Conservation (phyloP, 2,888 invertebrate genomes). For the Orthosia incerta region DNA sequence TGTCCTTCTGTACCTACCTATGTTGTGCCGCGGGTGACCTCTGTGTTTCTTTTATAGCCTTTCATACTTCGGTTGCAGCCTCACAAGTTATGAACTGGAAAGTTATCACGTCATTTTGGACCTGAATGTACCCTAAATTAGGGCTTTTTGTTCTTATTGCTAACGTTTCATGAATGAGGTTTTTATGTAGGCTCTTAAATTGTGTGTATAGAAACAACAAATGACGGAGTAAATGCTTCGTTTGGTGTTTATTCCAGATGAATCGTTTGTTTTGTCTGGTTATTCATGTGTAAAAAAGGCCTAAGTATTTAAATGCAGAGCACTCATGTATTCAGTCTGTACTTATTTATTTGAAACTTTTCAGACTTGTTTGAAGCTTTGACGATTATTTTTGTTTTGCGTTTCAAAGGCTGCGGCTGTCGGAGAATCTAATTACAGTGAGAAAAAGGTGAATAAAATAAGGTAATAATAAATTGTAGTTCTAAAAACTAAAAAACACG, state of each 20-base stretch:
- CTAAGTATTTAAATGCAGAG: conserved; percentile 5
- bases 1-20: neutral
- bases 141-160: conserved; percentile 20
- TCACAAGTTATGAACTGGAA: conserved; percentile 46
- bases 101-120: conserved; percentile 33
- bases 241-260: neutral
- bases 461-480: neutral
- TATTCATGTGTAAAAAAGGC: neutral
- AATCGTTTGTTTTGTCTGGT: neutral
- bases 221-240: neutral
- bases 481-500: too few species aligned
- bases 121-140: conserved; percentile 41
- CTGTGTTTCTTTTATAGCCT: conserved; percentile 51
- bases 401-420: neutral
- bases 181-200: conserved; percentile 25
- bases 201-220: conserved; percentile 8
- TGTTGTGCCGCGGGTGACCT: conserved; percentile 23
- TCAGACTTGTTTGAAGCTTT: conserved; percentile 10
- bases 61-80: conserved; percentile 49
- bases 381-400: neutral
- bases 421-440: too few species aligned
- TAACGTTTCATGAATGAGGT: conserved; percentile 29
- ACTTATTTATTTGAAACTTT: conserved; percentile 23
- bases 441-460: neutral
- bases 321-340: neutral